Evolutionary conservation across 2,888 invertebrate genomes (phyloP), one percentile per base, ranked within the genome.

Genomic region (Ariolimax columbianus): DNA sequence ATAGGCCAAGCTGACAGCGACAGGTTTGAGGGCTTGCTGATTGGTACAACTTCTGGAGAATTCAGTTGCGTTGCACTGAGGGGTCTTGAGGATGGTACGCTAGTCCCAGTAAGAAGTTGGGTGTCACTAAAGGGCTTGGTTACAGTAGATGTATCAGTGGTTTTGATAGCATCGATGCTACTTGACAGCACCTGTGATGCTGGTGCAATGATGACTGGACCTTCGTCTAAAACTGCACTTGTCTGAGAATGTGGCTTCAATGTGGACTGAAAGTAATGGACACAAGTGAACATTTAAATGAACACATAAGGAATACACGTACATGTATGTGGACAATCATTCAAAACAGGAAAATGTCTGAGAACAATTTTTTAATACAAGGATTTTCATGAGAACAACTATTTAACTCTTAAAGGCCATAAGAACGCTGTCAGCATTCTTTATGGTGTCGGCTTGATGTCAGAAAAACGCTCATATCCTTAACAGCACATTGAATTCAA

Each of bases 191-290:
- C 38, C 33, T n/a, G 73, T 0, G 68, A 0, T 19, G 33, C 3
- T 73, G 82, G 82, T 30, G 82, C 73, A n/a, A 1, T n/a, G 73
- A 82, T 36, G 3, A 82, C 68, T 55, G 82, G 82, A 73, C 82
- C 72, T 23, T 82, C 73, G 11, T 82, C 82, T 23, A 82, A 33
- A 11, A 70, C 43, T 14, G 82, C 73, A 26, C 40, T 72, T 38
- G 82, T 19, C 38, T 73, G 30, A 17, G 73, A 1, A 9, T 17
- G 26, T 47, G 55, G 9, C 30, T 70, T 63, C 40, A 38, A 23
- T 0, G 36, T 59, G 33, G 78, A n/a, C 78, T 78, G 66, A 43
- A 78, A 38, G 33, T 36, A 30, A 38, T 3, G 26, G n/a, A 26
- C n/a, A 63, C 2, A 63, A 9, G 78, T 26, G 9, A 36, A 33